Base-by-base conservation (phyloP, 2,888 invertebrate species). In the Torymus tubicola region DNA sequence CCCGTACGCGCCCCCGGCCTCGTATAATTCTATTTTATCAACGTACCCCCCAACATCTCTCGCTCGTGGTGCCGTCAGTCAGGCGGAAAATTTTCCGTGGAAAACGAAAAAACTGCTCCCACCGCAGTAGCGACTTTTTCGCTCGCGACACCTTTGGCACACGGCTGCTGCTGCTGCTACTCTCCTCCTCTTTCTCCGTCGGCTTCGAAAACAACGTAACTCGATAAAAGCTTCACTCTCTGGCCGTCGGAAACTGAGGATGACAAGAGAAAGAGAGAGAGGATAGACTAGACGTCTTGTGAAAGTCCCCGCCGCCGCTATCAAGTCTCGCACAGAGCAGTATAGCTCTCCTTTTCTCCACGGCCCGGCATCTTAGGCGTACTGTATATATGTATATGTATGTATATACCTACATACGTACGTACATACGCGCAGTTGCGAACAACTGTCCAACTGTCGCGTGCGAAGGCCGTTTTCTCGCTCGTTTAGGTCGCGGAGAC, bases 221-320 rank as follows among this genome's bases (percentile, higher is more conserved):
- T 87, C 84, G 86, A 88, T 87, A 87, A 87, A 87, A 85, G 85
- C 83, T 80, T 85, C 86, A 82, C 69, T 67, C 64, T 63, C 64
- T 63, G 60, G 69, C 24, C 78, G 75, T 64, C 64, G 65, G 73
- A 80, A 82, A 80, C 73, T 82, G 61, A 63, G 75, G 63, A 60
- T 70, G 78, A 82, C 82, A 80, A 80, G 57, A 76, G 63, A 4
- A 4, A 2, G 31, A 3, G 31, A 31, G 31, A 3, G 31, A 2
- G 31, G 3, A 8, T 5, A 8, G 31, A 31, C 31, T 31, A 57
- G 80, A 31, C 77, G 52, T 72, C 76, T 81, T 77, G 5, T 31
- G 68, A 16, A 61, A 57, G 68, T 78, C 72, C 58, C 18, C 57
- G 50, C 14, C 58, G 42, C 42, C 31, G 52, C 69, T 80, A 74